These are phyloP conservation scores for Drosophila melanica DNA, from an alignment of 1,140 invertebrate genomes.

Conservation along the genomic window DNA sequence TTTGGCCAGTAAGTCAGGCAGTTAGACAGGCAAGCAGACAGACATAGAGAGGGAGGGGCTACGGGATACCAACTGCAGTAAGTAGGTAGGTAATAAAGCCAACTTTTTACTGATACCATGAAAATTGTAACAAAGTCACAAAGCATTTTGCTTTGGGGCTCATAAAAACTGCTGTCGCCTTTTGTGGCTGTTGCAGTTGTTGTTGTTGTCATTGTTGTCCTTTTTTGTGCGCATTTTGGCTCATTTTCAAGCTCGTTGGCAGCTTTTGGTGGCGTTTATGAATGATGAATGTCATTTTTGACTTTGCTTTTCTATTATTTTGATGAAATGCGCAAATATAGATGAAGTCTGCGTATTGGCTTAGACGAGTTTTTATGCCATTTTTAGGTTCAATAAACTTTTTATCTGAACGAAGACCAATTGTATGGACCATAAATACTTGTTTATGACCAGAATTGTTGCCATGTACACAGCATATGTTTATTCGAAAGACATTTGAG, in stretches of 20 bases:
- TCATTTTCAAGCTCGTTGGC: slow-evolving; percentile 46
- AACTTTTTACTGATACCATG: slow-evolving; percentile 76
- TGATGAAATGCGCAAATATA: slow-evolving; percentile 59
- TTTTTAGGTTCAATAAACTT: slow-evolving; percentile 59
- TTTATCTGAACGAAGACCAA: slow-evolving; percentile 25
- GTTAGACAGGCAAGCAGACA: slow-evolving; percentile 20
- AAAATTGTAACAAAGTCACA: slow-evolving; percentile 81
- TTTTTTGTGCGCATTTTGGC: slow-evolving; percentile 6
- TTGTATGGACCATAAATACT: slow-evolving; percentile 28
- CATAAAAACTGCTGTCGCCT: slow-evolving; percentile 65
- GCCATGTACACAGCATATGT: slow-evolving; percentile 8
- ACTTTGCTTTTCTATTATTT: slow-evolving; percentile 62
- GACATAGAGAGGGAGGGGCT: neutral
- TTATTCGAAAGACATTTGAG: slow-evolving; percentile 2
- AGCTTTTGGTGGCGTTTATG: slow-evolving; percentile 63
- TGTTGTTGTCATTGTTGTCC: slow-evolving; percentile 22
- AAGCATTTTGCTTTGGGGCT: slow-evolving; percentile 69
- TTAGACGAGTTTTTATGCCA: slow-evolving; percentile 33
- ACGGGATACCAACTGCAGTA: slow-evolving; percentile 47
- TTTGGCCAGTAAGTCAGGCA: slow-evolving; percentile 57
- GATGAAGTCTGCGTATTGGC: slow-evolving; percentile 42
- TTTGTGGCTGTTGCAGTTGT: slow-evolving; percentile 36
- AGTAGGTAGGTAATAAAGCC: slow-evolving; percentile 77
- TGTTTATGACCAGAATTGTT: slow-evolving; percentile 14
- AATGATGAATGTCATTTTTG: slow-evolving; percentile 77